Conservation (phyloP, 1,140 invertebrate genomes). For the Ladona fulva region DNA sequence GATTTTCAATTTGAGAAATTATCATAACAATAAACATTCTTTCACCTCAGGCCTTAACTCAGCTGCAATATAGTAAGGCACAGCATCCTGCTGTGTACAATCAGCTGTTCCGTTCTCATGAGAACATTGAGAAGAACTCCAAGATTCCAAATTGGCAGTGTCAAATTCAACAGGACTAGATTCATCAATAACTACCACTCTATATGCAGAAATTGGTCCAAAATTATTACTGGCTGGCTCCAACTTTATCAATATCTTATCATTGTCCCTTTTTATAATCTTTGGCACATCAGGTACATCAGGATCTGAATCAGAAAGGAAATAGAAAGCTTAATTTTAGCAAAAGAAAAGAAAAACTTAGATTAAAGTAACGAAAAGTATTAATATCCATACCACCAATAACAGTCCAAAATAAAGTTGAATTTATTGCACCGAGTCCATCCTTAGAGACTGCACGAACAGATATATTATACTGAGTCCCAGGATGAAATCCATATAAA, state of each 20-base stretch:
- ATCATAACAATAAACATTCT: conserved; percentile 12
- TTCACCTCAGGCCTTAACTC: conserved; percentile 49
- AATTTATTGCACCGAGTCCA: conserved; percentile 45
- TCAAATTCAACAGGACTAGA: conserved; percentile 48
- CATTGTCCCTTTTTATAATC: conserved; percentile 45
- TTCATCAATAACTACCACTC: conserved; percentile 60
- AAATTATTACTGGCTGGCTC: conserved; percentile 55
- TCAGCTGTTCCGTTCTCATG: conserved; percentile 28
- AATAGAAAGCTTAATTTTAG: conserved; percentile 13
- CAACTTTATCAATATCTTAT: conserved; percentile 51
- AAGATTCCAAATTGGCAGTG: conserved; percentile 25
- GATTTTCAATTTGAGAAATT: too few relatives aligned
- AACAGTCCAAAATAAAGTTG: conserved; percentile 46
- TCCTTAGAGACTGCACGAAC: conserved; percentile 52
- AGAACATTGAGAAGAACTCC: not conserved
- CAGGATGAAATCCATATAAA: conserved; percentile 55
- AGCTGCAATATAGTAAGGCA: conserved; percentile 71
- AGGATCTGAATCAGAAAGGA: conserved; percentile 38
- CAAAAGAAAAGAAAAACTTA: not conserved
- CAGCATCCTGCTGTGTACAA: conserved; percentile 45
- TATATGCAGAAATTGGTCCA: conserved; percentile 61
- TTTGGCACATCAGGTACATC: conserved; percentile 53
- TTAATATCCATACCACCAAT: conserved; percentile 39
- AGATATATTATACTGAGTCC: conserved; percentile 59
- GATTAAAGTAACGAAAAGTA: not conserved